Percentiles rank a stretch among this genome's conserved stretches.
Evolutionary conservation across 2,113 vertebrate genomes (phyloP).

Genomic region (Struthidea cinerea): DNA sequence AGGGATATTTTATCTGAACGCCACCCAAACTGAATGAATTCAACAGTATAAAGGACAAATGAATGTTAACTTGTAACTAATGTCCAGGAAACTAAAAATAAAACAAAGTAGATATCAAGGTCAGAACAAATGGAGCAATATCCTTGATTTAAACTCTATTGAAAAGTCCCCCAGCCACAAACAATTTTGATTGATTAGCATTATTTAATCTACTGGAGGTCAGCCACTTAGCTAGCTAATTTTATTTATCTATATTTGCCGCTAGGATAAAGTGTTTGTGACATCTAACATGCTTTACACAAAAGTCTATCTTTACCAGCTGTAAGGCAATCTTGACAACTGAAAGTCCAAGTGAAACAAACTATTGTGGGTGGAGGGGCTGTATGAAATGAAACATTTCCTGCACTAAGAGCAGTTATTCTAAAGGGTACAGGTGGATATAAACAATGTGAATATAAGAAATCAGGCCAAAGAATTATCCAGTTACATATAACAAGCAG

Average conservation of each 20-base stretch:
- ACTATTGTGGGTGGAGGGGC: not conserved
- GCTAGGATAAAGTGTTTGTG: not conserved
- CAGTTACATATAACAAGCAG: not conserved
- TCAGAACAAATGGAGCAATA: not conserved
- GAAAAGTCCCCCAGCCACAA: not conserved
- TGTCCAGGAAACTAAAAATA: not conserved
- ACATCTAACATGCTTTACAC: not conserved
- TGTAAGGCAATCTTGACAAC: not conserved
- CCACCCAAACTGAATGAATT: slow-evolving; percentile 32
- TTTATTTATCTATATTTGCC: not conserved
- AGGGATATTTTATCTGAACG: slow-evolving; percentile 3
- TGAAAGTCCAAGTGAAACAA: not conserved
- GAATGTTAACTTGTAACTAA: slow-evolving; percentile 61
- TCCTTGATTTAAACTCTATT: not conserved
- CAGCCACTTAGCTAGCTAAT: not conserved
- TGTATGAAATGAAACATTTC: not conserved
- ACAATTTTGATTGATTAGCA: not conserved
- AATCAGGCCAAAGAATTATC: not conserved
- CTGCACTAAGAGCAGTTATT: not conserved
- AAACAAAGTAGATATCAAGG: not conserved
- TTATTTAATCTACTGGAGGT: not conserved
- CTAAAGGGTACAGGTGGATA: not conserved
- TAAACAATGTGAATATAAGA: not conserved
- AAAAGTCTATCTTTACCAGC: not conserved
- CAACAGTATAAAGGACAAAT: slow-evolving; percentile 39